phyloP scores from a whole-genome alignment of 2,888 invertebrate species.

The Scrobipalpa atriplicella region DNA sequence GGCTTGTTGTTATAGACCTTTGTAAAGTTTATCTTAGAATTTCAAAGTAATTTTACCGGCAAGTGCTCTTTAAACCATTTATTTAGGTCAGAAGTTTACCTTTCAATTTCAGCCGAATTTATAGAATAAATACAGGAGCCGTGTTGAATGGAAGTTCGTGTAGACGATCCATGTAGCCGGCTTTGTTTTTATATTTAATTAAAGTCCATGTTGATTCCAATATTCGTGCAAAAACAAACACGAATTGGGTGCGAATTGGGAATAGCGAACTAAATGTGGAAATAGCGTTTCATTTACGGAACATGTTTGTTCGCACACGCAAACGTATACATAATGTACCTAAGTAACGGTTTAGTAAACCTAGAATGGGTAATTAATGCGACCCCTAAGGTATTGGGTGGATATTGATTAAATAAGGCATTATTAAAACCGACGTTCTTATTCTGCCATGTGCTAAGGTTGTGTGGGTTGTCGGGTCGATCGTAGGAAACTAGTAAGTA shows the following conservation, averaged over 20 bases:
- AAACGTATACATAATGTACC: not conserved
- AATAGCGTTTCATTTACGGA: conserved; percentile 4
- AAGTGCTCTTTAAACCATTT: conserved; percentile 7
- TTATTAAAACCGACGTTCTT: not conserved
- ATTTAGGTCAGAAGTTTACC: conserved; percentile 14
- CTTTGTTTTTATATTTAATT: conserved; percentile 20
- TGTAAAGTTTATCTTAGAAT: conserved; percentile 15
- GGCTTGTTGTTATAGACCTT: not conserved
- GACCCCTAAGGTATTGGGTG: not conserved
- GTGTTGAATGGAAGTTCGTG: not conserved
- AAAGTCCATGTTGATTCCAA: conserved; percentile 20
- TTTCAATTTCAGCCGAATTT: conserved; percentile 12
- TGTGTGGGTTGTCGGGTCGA: too few relatives aligned
- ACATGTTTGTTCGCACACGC: conserved; percentile 6
- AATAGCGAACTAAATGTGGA: conserved; percentile 2
- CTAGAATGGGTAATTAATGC: conserved; percentile 1
- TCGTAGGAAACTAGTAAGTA: too few relatives aligned
- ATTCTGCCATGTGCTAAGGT: too few relatives aligned
- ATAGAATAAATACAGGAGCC: not conserved
- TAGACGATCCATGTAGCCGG: not conserved
- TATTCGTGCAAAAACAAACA: conserved; percentile 14
- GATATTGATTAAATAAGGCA: not conserved
- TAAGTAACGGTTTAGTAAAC: not conserved
- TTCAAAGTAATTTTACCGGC: conserved; percentile 10
- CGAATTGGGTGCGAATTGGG: conserved; percentile 18